Conservation (phyloP, 1,140 invertebrate genomes). For the Tachypleus tridentatus region DNA sequence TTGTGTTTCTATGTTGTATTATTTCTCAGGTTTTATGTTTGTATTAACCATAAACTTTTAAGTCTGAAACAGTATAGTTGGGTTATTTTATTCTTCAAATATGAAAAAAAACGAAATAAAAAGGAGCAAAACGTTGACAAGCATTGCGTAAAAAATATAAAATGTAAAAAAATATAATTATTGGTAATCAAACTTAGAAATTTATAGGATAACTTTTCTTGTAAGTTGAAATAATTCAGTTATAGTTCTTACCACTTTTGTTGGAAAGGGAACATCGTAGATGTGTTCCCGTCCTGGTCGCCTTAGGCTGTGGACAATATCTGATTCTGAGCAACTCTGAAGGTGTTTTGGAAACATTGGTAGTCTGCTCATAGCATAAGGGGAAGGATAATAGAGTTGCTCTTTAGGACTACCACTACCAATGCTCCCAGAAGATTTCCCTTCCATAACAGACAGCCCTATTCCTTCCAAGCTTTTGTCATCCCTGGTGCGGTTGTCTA, state of each 20-base stretch:
- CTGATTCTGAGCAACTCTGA: conserved; percentile 10
- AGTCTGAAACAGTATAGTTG: background rate
- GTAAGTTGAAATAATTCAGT: background rate
- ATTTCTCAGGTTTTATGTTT: no score
- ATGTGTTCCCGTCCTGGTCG: conserved; percentile 21
- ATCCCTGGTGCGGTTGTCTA: background rate
- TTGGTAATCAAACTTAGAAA: background rate
- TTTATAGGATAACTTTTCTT: background rate
- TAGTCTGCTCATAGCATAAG: conserved; percentile 23
- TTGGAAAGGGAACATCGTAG: conserved; percentile 23
- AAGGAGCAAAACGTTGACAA: background rate
- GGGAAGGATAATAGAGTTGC: conserved; percentile 24
- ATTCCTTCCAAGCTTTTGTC: conserved; percentile 20
- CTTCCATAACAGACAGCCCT: conserved; percentile 20
- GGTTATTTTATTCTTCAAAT: background rate
- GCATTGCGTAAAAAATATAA: background rate
- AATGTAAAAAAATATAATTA: background rate
- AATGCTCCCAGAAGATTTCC: conserved; percentile 13
- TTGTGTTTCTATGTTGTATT: no score
- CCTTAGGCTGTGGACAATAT: conserved; percentile 15
- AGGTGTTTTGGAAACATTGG: conserved; percentile 17
- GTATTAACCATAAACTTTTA: no score
- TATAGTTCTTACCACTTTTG: conserved; percentile 20
- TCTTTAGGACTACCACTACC: conserved; percentile 18
- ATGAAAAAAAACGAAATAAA: background rate